Evolutionary conservation across 2,888 invertebrate species (phyloP), one percentile per base, ranked within the genome.

Genomic region (Ceratothoa steindachneri): DNA sequence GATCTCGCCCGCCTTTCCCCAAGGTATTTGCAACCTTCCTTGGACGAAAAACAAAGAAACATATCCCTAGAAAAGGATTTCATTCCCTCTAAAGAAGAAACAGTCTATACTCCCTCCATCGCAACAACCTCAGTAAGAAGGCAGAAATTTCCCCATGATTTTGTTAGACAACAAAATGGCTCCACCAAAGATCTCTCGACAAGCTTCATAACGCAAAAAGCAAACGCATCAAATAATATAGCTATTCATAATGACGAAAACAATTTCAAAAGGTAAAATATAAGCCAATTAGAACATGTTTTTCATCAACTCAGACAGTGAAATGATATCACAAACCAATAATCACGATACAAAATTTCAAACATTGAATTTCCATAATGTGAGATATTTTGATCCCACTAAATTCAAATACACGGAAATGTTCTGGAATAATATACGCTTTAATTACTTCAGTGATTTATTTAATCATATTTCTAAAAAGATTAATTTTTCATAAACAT

Each of bases 141-240:
- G 24, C 60, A n/a, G 19, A 60, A 60, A 60, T 60, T 60, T 60
- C 60, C 60, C 24, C 60, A 60, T 2, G 60, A 60, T 60, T 60
- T 22, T 24, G 60, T 60, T 1, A 60, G 24, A 7, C 60, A 60
- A 7, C 2, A 24, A 24, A 60, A 60, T 24, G 24, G 60, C 12
- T 60, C 60, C 12, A 7, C 60, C 12, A 60, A 60, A 7, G 60
- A 60, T 60, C 5, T 15, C 41, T 41, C 41, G 7, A n/a, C n/a
- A n/a, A 41, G 15, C 15, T 41, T 9, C 15, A 15, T 5, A 5
- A 41, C 41, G 5, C 15, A 9, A 41, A 41, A 41, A 41, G 5
- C 41, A 41, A 41, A 41, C 41, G 15, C 5, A 5, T 9, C 5
- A 41, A 41, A 41, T 9, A 9, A 9, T 15, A 15, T 41, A 41